Conservation (phyloP, 2,888 invertebrate genomes). For the Andrena dorsata region DNA sequence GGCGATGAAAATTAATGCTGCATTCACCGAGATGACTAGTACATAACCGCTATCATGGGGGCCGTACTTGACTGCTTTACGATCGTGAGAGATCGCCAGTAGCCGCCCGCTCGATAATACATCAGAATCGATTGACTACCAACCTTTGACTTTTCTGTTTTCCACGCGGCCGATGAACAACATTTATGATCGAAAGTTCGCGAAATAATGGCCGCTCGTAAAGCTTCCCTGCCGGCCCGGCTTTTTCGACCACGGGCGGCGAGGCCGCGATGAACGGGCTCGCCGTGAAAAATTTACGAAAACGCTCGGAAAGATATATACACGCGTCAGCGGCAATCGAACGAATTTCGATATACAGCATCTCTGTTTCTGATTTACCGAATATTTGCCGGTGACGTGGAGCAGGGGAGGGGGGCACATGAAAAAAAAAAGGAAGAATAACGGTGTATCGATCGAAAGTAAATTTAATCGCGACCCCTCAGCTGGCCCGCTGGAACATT, state of each 20-base stretch:
- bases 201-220: constrained; percentile 27
- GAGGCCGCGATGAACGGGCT: background rate
- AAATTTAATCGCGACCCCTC: constrained; percentile 19
- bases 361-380: constrained; percentile 42
- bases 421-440: constrained; percentile 6
- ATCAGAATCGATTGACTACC: constrained; percentile 34
- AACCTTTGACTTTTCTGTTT: constrained; percentile 38
- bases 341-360: constrained; percentile 13
- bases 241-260: background rate
- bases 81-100: constrained; percentile 50
- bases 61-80: constrained; percentile 55
- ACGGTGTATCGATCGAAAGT: constrained; percentile 4
- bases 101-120: constrained; percentile 28
- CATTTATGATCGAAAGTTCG: constrained; percentile 29
- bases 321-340: constrained; percentile 37
- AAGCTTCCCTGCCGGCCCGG: constrained; percentile 4
- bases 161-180: background rate
- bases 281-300: constrained; percentile 22
- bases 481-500: constrained; percentile 3
- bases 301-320: constrained; percentile 9
- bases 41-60: constrained; percentile 39
- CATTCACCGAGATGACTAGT: constrained; percentile 64
- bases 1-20: constrained; percentile 71
- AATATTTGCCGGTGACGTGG: constrained; percentile 32
- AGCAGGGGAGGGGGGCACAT: background rate